Percentiles rank a stretch among this genome's conserved stretches.
These are phyloP conservation scores for Sarcoramphus papa DNA, from an alignment of 2,797 vertebrate genomes.

Conservation along the genomic window DNA sequence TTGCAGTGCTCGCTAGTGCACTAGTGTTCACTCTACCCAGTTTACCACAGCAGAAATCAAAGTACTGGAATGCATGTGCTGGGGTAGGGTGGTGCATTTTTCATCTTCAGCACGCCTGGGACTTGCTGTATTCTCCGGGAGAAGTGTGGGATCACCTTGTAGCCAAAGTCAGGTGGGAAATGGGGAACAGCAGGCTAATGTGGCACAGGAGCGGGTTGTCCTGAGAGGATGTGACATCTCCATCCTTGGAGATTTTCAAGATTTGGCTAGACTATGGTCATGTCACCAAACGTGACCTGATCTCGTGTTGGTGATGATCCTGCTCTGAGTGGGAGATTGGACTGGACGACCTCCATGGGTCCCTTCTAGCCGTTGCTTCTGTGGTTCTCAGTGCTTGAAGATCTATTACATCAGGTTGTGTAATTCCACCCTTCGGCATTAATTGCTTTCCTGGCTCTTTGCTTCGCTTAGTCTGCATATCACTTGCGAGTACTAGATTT, in stretches of 20 bases:
- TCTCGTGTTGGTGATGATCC: not conserved
- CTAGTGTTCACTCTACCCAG: fast-evolving
- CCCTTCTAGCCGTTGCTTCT: not conserved
- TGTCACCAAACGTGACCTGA: not conserved
- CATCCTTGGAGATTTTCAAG: not conserved
- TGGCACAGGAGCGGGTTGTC: fast-evolving
- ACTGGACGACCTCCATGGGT: not conserved
- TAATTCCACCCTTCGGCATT: not conserved
- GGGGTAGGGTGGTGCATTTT: not conserved
- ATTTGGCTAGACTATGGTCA: not conserved
- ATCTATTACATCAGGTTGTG: not conserved
- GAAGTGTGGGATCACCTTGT: not conserved
- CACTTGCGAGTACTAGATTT: not conserved
- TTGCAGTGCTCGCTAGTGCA: not conserved
- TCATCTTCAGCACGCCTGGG: not conserved
- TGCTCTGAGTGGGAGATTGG: not conserved
- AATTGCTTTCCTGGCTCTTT: not conserved
- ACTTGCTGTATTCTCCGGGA: fast-evolving
- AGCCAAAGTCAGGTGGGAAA: not conserved
- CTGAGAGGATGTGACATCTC: not conserved
- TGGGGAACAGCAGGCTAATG: not conserved
- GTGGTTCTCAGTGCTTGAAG: not conserved
- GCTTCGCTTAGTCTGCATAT: not conserved
- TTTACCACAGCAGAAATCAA: not conserved
- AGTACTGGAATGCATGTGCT: not conserved